A percentile compares a stretch with the other conserved stretches of the same genome.
phyloP scores from a whole-genome alignment of 2,797 vertebrate genomes.

The Galaxias olidus region DNA sequence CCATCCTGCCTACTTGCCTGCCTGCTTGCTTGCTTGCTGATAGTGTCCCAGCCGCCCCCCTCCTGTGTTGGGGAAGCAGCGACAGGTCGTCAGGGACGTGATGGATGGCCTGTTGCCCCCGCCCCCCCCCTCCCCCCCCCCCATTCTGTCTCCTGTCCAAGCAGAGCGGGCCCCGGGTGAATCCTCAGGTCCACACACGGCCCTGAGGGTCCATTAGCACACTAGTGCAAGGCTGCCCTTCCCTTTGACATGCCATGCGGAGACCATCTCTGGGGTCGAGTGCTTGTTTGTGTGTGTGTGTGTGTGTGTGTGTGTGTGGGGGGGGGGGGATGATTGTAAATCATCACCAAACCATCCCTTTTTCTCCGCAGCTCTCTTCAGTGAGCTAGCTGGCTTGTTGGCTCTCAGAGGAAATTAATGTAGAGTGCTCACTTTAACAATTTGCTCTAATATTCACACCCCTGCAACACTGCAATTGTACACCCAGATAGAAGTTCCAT shows the following conservation, averaged over 20 bases:
- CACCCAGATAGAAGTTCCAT: not conserved
- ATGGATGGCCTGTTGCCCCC: conserved; percentile 5
- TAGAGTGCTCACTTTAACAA: conserved; percentile 23
- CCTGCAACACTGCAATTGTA: conserved; percentile 16
- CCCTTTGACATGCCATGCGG: not conserved
- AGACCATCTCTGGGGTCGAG: not conserved
- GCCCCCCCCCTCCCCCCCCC: no score
- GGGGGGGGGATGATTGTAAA: not conserved
- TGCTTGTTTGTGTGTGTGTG: not conserved
- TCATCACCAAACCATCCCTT: conserved; percentile 2
- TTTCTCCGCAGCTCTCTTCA: conserved; percentile 7
- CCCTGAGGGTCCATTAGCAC: not conserved
- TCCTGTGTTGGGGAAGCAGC: conserved; percentile 11
- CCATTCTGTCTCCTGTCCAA: not conserved
- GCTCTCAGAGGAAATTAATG: conserved; percentile 38
- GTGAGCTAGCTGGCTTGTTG: conserved; percentile 17
- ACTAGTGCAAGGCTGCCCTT: no score
- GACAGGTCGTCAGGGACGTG: conserved; percentile 32
- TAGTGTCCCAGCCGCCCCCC: no score
- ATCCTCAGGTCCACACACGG: conserved; percentile 2
- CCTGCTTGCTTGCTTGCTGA: no score
- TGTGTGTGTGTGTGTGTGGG: not conserved
- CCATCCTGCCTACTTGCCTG: no score
- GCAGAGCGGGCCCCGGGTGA: not conserved
- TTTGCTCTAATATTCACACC: conserved; percentile 33